Evolutionary conservation across 2,113 vertebrate species (phyloP).

Genomic region (Mionectes macconnelli): DNA sequence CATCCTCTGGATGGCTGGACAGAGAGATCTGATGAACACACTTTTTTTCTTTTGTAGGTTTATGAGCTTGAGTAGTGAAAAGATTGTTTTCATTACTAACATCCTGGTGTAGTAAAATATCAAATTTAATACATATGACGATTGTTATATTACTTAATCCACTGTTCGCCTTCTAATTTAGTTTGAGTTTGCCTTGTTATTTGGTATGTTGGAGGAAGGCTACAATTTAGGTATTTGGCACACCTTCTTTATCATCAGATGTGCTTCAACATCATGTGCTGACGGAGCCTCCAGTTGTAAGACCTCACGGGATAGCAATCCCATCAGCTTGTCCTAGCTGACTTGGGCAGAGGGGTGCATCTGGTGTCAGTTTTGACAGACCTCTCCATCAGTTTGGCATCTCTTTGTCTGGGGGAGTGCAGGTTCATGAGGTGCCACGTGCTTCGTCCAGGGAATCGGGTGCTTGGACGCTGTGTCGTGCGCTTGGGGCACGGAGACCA

Average conservation of each 20-base stretch:
- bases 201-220: conserved; percentile 2
- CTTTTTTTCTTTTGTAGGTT: conserved; percentile 22
- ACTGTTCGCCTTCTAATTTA: conserved; percentile 42
- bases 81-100: conserved; percentile 57
- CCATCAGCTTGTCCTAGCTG: not conserved
- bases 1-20: not conserved
- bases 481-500: not conserved
- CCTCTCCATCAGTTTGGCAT: not conserved
- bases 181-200: conserved; percentile 24
- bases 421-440: not conserved
- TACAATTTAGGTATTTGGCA: not conserved
- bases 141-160: conserved; percentile 48
- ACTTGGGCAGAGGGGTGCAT: not conserved
- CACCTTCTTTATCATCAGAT: not conserved
- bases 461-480: not conserved
- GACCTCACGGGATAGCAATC: accelerated
- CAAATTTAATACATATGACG: conserved; percentile 46
- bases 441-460: not conserved
- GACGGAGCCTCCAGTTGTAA: not conserved
- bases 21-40: not conserved
- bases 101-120: conserved; percentile 54
- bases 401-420: not conserved
- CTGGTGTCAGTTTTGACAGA: not conserved
- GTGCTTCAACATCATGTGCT: not conserved
- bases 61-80: not conserved